phyloP scores from a whole-genome alignment of 2,888 invertebrate genomes.

The Fabriciana adippe region DNA sequence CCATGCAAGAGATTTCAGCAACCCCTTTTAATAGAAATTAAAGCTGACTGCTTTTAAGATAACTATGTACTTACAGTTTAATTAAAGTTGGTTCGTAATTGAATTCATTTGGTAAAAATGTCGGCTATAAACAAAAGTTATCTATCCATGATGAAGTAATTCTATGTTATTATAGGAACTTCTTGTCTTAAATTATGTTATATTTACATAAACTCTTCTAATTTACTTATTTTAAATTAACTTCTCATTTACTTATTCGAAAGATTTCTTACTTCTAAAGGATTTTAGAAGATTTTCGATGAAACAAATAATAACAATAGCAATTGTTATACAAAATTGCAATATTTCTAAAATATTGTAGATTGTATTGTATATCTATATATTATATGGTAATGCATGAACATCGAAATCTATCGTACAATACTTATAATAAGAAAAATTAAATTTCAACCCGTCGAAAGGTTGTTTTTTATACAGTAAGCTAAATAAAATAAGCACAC shows the following conservation, averaged over 20 bases:
- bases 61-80: slow-evolving; percentile 60
- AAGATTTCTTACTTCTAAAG: no score
- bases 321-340: no score
- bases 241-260: neutral
- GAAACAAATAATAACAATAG: no score
- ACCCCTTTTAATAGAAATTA: slow-evolving; percentile 73
- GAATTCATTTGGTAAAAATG: slow-evolving; percentile 9
- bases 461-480: no score
- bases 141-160: neutral
- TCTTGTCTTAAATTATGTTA: neutral
- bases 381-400: no score
- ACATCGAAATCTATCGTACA: no score
- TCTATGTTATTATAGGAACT: neutral
- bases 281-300: no score
- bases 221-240: neutral
- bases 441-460: no score
- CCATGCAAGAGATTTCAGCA: slow-evolving; percentile 54
- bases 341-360: no score
- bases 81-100: slow-evolving; percentile 51
- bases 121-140: slow-evolving; percentile 1
- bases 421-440: no score
- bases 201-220: neutral
- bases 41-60: slow-evolving; percentile 71
- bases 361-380: no score
- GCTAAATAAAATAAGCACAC: no score